Conservation (phyloP, 2,888 invertebrate genomes). For the Pteria penguin region DNA sequence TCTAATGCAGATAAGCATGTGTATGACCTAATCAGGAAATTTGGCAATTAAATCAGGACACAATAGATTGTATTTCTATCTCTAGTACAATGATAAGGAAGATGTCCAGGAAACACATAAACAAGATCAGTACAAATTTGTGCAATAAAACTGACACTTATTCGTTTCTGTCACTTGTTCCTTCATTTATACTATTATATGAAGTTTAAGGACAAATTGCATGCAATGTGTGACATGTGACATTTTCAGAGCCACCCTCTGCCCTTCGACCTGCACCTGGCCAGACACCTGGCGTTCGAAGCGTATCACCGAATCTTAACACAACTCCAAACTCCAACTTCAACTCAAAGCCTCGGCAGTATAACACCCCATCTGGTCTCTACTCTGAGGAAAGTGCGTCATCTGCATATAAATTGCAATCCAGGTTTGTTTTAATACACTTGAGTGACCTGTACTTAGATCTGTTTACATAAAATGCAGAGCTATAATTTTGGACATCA, state of each 20-base stretch:
- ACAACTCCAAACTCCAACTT: slow-evolving; percentile 34
- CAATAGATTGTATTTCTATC: no score
- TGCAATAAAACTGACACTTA: neutral
- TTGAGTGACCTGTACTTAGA: no score
- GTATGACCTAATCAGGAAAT: no score
- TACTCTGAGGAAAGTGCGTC: slow-evolving; percentile 93
- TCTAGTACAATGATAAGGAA: no score
- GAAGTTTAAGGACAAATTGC: neutral
- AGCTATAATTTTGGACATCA: no score
- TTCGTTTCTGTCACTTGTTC: neutral
- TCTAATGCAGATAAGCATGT: no score
- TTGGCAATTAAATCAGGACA: no score
- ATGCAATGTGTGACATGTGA: neutral
- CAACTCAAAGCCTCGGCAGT: slow-evolving; percentile 83
- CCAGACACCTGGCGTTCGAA: slow-evolving; percentile 47
- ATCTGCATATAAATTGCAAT: slow-evolving; percentile 13
- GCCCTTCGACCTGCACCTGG: slow-evolving; percentile 61
- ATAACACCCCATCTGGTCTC: slow-evolving; percentile 95
- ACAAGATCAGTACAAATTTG: no score
- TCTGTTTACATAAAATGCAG: no score
- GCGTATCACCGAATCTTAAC: slow-evolving; percentile 54
- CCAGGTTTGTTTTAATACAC: slow-evolving; percentile 35
- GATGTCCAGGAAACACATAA: no score
- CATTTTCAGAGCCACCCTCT: slow-evolving; percentile 64
- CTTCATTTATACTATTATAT: neutral